Evolutionary conservation across 2,888 invertebrate species (phyloP).

Genomic region (Julus scandinavius): DNA sequence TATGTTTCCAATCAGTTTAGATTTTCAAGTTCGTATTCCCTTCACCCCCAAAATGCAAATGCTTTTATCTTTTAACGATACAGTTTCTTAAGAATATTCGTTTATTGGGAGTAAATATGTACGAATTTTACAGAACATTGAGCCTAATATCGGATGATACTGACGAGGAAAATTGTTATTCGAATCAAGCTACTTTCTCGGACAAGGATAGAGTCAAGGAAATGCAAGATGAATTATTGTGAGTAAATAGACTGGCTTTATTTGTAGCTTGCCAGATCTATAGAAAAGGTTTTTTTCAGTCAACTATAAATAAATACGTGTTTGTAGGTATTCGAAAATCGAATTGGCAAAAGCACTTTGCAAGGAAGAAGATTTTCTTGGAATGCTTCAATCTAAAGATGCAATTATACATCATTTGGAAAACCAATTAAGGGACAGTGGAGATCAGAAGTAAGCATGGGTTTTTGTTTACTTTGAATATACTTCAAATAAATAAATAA

Average conservation of each 20-base stretch:
- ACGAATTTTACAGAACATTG: not conserved
- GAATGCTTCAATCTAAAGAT: conserved; percentile 65
- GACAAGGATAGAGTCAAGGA: not conserved
- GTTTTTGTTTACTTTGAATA: too few species aligned
- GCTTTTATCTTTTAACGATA: too few species aligned
- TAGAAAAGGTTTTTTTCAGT: too few species aligned
- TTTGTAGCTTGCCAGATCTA: too few species aligned
- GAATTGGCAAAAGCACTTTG: conserved; percentile 66
- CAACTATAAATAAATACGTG: too few species aligned
- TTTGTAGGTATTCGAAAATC: conserved; percentile 64
- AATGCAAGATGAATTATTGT: conserved; percentile 21
- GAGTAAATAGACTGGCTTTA: not conserved
- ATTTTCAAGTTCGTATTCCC: too few species aligned
- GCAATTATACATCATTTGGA: conserved; percentile 64
- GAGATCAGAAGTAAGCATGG: not conserved
- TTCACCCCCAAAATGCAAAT: too few species aligned
- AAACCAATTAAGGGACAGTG: conserved; percentile 60
- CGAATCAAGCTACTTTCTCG: not conserved
- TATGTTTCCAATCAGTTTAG: too few species aligned
- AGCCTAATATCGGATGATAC: not conserved
- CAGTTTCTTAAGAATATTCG: too few species aligned
- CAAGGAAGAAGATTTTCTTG: conserved; percentile 65
- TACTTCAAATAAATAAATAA: too few species aligned
- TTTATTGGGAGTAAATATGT: too few species aligned
- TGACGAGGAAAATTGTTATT: not conserved